Base-by-base conservation (phyloP, 2,113 vertebrate genomes). In the Paralichthys olivaceus region DNA sequence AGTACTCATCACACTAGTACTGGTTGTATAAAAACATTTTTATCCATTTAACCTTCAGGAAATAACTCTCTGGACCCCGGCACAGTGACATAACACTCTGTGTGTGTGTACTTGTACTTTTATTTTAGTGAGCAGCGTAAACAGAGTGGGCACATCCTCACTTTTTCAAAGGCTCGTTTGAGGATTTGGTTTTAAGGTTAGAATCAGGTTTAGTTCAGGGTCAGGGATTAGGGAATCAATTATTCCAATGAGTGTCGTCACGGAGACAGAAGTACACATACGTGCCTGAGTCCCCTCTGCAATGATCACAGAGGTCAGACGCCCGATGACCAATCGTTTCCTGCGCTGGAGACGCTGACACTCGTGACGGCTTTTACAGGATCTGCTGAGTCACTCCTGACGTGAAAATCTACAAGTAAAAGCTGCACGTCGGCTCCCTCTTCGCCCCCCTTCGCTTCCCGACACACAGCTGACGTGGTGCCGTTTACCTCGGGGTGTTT, bases 401-500 rank as follows among this genome's bases (percentile, higher is more conserved):
- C n/a, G n/a, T n/a, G n/a, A n/a, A n/a, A n/a, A n/a, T n/a, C 13
- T 11, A 37, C 34, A 3, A 37, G n/a, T 13, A 32, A 25, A 79
- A 47, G 57, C 53, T 26, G 23, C 22, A 4, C 34, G 26, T 5
- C 4, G 1, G 15, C 26, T 45, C 60, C 29, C 23, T 25, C 11
- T 29, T 2, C 19, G 11, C 37, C n/a, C n/a, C 29, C 5, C 29
- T 32, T n/a, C n/a, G n/a, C n/a, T n/a, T n/a, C n/a, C 29, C 29
- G 29, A 32, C 29, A 32, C 29, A 32, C 29, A 7, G 7, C 29
- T 32, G 29, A 32, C 29, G 29, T 32, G 29, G 29, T 15, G 43
- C 13, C 72, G 58, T 63, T 84, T 37, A 75, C 69, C 84, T 86
- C 12, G 64, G 79, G 81, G 85, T 87, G 85, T 56, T 81, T 68